phyloP scores from a whole-genome alignment of 2,113 vertebrate species.

The Paramormyrops kingsleyae region DNA sequence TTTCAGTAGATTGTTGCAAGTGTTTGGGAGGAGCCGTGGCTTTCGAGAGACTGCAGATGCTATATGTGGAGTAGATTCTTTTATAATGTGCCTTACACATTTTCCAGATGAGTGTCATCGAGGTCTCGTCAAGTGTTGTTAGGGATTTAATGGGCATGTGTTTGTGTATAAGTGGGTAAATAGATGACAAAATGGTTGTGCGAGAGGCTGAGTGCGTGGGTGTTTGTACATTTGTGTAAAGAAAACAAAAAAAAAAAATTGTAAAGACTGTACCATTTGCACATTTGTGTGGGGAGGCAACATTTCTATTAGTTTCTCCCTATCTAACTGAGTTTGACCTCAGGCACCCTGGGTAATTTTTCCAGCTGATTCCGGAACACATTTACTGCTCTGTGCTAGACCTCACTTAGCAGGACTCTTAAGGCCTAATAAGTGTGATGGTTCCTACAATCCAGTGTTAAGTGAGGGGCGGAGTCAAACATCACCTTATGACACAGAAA shows the following conservation, averaged over 20 bases:
- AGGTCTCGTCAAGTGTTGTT: constrained; percentile 5
- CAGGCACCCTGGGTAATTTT: not conserved
- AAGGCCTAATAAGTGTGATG: not conserved
- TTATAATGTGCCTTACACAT: not conserved
- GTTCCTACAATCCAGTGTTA: not conserved
- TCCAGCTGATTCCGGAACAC: not conserved
- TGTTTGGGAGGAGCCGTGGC: not conserved
- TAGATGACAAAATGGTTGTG: not conserved
- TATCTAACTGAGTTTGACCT: not conserved
- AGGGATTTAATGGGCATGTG: not conserved
- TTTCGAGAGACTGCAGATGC: not conserved
- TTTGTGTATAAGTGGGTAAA: not conserved
- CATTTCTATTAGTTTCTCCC: not conserved
- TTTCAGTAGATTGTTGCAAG: not conserved
- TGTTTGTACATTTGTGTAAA: constrained; percentile 1
- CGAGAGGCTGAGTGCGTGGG: not conserved
- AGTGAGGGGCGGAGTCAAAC: not conserved
- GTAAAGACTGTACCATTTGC: not conserved
- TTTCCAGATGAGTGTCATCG: constrained; percentile 2
- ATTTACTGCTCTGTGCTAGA: not conserved
- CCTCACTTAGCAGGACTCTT: not conserved
- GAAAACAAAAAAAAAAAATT: not conserved
- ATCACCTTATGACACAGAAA: not conserved
- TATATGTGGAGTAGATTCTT: not conserved
- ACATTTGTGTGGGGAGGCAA: not conserved